Conservation (phyloP, 2,797 vertebrate species). For the Microcaecilia unicolor region DNA sequence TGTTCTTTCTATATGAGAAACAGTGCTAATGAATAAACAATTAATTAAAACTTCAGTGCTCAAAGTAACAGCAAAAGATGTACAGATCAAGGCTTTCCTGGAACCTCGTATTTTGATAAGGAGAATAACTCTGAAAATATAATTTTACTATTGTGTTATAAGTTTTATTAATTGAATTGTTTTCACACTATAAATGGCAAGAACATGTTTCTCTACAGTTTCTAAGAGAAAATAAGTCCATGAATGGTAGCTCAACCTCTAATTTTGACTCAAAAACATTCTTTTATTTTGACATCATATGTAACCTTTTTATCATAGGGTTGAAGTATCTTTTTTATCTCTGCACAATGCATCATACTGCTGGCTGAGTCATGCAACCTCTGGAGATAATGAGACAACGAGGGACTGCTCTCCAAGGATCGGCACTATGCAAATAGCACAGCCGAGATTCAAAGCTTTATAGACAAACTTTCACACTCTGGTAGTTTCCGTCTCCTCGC, state of each 20-base stretch:
- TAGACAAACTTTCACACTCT: too few species aligned
- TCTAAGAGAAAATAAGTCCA: constrained; percentile 48
- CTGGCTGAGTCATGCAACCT: constrained; percentile 35
- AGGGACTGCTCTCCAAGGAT: constrained; percentile 7
- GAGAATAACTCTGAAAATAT: too few species aligned
- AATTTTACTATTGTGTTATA: too few species aligned
- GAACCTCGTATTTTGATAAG: too few species aligned
- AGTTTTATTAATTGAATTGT: too few species aligned
- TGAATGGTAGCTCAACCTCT: constrained; percentile 34
- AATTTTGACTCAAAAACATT: constrained; percentile 45
- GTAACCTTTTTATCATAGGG: constrained; percentile 31
- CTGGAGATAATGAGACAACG: constrained; percentile 22
- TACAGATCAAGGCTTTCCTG: too few species aligned
- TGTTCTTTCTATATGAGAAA: too few species aligned
- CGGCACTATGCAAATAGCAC: constrained; percentile 13
- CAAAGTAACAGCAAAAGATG: too few species aligned
- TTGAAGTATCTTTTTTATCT: constrained; percentile 49
- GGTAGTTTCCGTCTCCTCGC: too few species aligned
- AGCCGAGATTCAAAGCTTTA: too few species aligned
- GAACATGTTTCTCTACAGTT: constrained; percentile 41
- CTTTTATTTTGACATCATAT: constrained; percentile 46
- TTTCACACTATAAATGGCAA: constrained; percentile 62
- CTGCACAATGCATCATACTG: constrained; percentile 35
- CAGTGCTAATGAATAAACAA: too few species aligned
- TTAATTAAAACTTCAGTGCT: too few species aligned